A percentile compares a stretch with the other conserved stretches of the same genome.
Evolutionary conservation across 2,797 vertebrate genomes (phyloP).

Genomic region (Pseudomugil gertrudae): DNA sequence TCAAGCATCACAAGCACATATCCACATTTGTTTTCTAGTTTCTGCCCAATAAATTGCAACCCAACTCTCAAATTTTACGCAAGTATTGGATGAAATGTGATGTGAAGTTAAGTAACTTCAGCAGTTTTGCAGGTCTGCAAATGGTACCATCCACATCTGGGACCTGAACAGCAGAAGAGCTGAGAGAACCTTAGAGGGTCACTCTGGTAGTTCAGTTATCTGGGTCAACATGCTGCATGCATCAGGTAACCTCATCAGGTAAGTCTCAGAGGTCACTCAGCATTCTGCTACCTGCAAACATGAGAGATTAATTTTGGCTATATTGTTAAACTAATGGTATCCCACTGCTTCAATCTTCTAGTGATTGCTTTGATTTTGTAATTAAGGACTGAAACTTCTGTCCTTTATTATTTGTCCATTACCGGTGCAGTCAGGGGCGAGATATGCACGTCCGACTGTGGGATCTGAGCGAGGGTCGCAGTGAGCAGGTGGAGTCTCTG

Average conservation of each 20-base stretch:
- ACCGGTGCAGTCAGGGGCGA: slow-evolving; percentile 88
- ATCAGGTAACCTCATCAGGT: slow-evolving; percentile 86
- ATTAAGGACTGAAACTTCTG: neutral
- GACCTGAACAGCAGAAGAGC: slow-evolving; percentile 87
- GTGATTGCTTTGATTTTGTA: neutral
- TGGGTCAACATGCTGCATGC: slow-evolving; percentile 82
- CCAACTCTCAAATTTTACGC: neutral
- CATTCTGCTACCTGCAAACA: neutral
- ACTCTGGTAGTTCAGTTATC: slow-evolving; percentile 86
- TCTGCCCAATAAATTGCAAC: neutral
- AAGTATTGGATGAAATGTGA: neutral
- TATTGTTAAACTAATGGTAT: neutral
- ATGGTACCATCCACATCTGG: slow-evolving; percentile 90
- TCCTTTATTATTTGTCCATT: slow-evolving; percentile 5
- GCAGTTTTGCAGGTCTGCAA: slow-evolving; percentile 83
- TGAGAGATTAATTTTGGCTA: neutral
- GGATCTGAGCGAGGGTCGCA: slow-evolving; percentile 89
- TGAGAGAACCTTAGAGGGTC: slow-evolving; percentile 83
- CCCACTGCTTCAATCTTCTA: neutral
- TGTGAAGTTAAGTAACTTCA: neutral
- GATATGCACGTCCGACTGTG: slow-evolving; percentile 89
- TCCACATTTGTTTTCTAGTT: neutral
- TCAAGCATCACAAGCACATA: neutral
- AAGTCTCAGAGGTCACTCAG: neutral
- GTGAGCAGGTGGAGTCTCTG: slow-evolving; percentile 79